Percentiles rank a stretch among this genome's conserved stretches.
These are phyloP conservation scores for Chrysoperla carnea DNA, from an alignment of 1,140 invertebrate genomes.

Conservation along the genomic window DNA sequence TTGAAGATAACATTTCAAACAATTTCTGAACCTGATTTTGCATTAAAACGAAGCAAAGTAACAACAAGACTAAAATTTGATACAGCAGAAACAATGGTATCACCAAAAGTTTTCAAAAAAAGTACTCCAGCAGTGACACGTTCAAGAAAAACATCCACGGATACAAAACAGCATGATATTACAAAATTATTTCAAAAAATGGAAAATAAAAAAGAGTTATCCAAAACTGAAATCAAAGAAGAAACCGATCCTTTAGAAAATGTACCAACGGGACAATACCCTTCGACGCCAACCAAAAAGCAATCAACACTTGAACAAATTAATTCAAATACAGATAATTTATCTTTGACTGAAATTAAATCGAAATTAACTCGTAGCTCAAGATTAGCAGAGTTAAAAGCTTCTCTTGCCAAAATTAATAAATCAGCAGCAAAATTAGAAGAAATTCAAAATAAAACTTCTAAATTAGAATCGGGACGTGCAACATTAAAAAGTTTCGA, in stretches of 20 bases:
- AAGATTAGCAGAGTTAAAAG: slow-evolving; percentile 43
- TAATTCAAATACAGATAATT: slow-evolving; percentile 23
- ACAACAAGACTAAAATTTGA: background rate
- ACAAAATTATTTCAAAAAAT: background rate
- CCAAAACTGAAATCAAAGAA: background rate
- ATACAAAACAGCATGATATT: background rate
- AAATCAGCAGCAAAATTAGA: slow-evolving; percentile 30
- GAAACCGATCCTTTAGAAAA: background rate
- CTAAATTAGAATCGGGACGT: slow-evolving; percentile 11
- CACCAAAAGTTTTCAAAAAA: background rate
- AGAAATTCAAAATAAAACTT: slow-evolving; percentile 21
- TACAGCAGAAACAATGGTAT: background rate
- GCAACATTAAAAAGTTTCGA: slow-evolving; percentile 45
- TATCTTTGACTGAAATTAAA: slow-evolving; percentile 46
- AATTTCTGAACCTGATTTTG: background rate
- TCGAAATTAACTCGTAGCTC: slow-evolving; percentile 40
- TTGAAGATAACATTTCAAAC: background rate
- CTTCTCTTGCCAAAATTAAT: slow-evolving; percentile 36
- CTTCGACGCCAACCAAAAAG: slow-evolving; percentile 20
- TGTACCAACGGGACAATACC: background rate
- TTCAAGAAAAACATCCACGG: background rate
- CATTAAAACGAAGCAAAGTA: background rate
- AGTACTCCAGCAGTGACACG: background rate
- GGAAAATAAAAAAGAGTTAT: background rate
- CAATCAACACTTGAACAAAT: slow-evolving; percentile 23